Evolutionary conservation across 2,797 vertebrate species (phyloP).

Genomic region (Neosilurus mollespiculum): DNA sequence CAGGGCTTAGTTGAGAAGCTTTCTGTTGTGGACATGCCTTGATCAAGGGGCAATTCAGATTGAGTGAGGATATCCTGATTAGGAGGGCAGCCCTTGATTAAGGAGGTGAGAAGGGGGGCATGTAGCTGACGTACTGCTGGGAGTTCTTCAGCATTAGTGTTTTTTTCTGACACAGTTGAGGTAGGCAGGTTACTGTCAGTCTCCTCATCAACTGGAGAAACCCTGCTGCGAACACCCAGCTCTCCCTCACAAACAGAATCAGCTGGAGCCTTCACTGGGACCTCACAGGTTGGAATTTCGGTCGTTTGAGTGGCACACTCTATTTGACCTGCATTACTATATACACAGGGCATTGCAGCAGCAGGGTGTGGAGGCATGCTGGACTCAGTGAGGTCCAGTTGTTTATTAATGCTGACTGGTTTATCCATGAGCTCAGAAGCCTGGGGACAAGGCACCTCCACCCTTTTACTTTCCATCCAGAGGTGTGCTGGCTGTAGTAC

Average conservation of each 20-base stretch:
- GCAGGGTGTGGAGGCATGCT: neutral
- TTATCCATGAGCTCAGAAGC: neutral
- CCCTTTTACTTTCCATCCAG: neutral
- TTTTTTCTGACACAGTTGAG: constrained; percentile 48
- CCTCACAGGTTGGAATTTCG: neutral
- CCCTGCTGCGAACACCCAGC: neutral
- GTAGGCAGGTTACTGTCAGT: constrained; percentile 48
- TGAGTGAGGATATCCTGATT: neutral
- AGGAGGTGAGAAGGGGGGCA: neutral
- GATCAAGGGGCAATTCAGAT: neutral
- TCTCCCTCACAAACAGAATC: constrained; percentile 56
- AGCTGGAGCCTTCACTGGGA: constrained; percentile 54
- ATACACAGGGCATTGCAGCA: neutral
- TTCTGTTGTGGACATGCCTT: neutral
- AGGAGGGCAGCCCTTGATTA: neutral
- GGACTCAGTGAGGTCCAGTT: neutral
- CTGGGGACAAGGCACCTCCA: neutral
- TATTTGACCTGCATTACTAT: neutral
- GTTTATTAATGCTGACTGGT: neutral
- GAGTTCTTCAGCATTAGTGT: neutral
- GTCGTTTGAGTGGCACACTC: neutral
- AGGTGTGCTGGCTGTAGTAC: neutral
- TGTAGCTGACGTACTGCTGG: neutral
- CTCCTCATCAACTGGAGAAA: neutral
- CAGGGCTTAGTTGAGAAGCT: neutral